Percentiles rank a stretch among this genome's conserved stretches.
Conservation (phyloP, 2,888 invertebrate genomes). For the Scaptomyza parva region DNA sequence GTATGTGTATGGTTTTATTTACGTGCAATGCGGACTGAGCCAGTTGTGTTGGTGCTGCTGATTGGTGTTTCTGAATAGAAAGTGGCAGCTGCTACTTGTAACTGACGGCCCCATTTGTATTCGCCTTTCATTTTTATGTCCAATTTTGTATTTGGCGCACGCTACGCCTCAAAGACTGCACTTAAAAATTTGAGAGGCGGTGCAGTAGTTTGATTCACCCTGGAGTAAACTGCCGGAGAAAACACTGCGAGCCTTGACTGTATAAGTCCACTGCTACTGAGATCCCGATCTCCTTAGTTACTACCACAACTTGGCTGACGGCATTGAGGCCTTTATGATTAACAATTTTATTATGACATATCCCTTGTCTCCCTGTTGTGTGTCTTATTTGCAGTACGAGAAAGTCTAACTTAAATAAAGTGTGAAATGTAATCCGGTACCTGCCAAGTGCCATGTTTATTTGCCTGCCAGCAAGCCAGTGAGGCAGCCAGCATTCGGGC, state of each 20-base stretch:
- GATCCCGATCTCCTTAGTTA: slow-evolving; percentile 16
- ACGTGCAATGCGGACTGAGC: slow-evolving; percentile 43
- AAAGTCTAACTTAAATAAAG: slow-evolving; percentile 61
- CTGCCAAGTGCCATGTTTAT: slow-evolving; percentile 77
- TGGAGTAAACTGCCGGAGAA: slow-evolving; percentile 5
- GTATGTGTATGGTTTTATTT: slow-evolving; percentile 14
- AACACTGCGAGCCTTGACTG: background rate
- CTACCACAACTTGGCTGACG: slow-evolving; percentile 24
- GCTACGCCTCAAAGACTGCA: slow-evolving; percentile 77
- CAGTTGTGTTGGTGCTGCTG: slow-evolving; percentile 10
- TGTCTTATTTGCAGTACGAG: background rate
- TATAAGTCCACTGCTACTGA: background rate
- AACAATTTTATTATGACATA: slow-evolving; percentile 54
- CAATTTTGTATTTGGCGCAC: slow-evolving; percentile 70
- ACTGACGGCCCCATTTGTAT: slow-evolving; percentile 42
- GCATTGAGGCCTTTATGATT: slow-evolving; percentile 60
- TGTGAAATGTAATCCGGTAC: slow-evolving; percentile 76
- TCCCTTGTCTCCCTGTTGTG: slow-evolving; percentile 15
- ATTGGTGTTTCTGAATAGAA: slow-evolving; percentile 31
- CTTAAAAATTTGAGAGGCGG: slow-evolving; percentile 75
- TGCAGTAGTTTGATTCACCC: slow-evolving; percentile 55
- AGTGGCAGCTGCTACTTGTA: slow-evolving; percentile 76
- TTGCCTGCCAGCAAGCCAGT: slow-evolving; percentile 56
- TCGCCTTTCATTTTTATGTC: slow-evolving; percentile 75
- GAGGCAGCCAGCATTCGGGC: slow-evolving; percentile 27